These are phyloP conservation scores for Philereme vetulata DNA, from an alignment of 2,888 invertebrate genomes.

Conservation along the genomic window DNA sequence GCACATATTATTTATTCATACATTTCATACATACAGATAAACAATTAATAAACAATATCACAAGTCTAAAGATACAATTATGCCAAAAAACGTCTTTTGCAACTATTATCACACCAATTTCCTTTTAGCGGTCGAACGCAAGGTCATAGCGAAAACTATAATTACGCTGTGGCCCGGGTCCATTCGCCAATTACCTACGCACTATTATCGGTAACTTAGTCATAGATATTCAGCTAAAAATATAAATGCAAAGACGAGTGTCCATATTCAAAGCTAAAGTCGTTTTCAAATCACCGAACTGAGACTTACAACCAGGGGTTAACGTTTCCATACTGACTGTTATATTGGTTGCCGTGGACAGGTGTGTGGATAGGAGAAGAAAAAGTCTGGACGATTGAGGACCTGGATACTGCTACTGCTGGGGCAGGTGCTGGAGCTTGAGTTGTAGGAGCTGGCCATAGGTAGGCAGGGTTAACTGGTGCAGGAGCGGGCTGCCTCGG, in stretches of 20 bases:
- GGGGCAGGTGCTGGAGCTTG: conserved; percentile 45
- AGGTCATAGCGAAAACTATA: conserved; percentile 46
- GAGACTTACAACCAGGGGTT: conserved; percentile 57
- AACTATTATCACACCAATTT: conserved; percentile 53
- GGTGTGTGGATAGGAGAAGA: conserved; percentile 34
- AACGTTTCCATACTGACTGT: conserved; percentile 37
- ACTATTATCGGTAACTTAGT: conserved; percentile 49
- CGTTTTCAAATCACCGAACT: conserved; percentile 17
- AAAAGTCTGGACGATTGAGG: conserved; percentile 62
- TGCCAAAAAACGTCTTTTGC: conserved; percentile 45
- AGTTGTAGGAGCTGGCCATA: conserved; percentile 44
- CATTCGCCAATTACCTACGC: conserved; percentile 55
- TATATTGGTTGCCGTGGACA: conserved; percentile 38
- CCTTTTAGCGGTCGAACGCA: conserved; percentile 50
- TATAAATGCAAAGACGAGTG: conserved; percentile 59
- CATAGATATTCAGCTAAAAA: conserved; percentile 49
- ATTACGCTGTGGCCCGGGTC: conserved; percentile 31
- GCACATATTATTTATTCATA: conserved; percentile 38
- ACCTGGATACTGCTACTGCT: conserved; percentile 60
- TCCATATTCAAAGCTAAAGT: conserved; percentile 40
- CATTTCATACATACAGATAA: conserved; percentile 41
- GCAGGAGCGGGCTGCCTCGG: conserved; percentile 29
- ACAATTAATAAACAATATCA: conserved; percentile 40
- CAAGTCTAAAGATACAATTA: conserved; percentile 38
- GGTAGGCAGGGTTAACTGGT: conserved; percentile 35